Base-by-base conservation (phyloP, 2,888 invertebrate genomes). In the Leuctra nigra region DNA sequence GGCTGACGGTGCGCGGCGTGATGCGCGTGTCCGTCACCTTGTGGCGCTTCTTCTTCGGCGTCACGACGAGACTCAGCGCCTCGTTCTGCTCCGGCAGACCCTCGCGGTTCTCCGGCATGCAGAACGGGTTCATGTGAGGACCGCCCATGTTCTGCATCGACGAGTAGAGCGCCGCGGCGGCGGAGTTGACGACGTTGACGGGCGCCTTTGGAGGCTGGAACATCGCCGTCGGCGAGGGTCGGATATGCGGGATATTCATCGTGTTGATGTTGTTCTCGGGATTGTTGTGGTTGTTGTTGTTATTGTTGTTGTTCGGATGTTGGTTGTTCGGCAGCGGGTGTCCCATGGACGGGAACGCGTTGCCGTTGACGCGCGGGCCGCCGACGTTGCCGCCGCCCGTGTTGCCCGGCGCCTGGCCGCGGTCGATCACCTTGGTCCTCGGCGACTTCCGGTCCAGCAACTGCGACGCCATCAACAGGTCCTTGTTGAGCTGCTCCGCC, bases 11-110 rank as follows among this genome's bases (percentile, higher is more conserved):
- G 63, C 93, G 80, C 20, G 93, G 92, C 29, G 93, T 92, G 64
- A 94, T 90, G 65, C 94, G 80, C 55, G 93, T 92, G 69, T 94
- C 94, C 35, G 96, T 96, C 67, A 95, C 91, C 87, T 97, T 97
- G 70, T 96, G 95, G 56, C 97, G 81, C 76, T 95, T 96, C 79
- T 95, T 96, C 75, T 95, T 95, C 1, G 92, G 91, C 47, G 91
- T 90, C 64, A 96, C 93, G 58, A 97, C 95, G 66, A 96, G 80
- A 70, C 94, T 93, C 57, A 97, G 82, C 2, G 96, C 94, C 72
- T 95, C 95, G 72, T 91, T 91, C 72, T 93, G 92, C 71, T 93
- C 93, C 39, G 89, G 85, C 86, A 59, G 53, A 62, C 72, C 67
- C 63, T 71, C 57, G 61, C 67, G 67, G 63, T 69, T 71, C 64